Base-by-base conservation (phyloP, 2,797 vertebrate genomes). In the Molossus molossus region DNA sequence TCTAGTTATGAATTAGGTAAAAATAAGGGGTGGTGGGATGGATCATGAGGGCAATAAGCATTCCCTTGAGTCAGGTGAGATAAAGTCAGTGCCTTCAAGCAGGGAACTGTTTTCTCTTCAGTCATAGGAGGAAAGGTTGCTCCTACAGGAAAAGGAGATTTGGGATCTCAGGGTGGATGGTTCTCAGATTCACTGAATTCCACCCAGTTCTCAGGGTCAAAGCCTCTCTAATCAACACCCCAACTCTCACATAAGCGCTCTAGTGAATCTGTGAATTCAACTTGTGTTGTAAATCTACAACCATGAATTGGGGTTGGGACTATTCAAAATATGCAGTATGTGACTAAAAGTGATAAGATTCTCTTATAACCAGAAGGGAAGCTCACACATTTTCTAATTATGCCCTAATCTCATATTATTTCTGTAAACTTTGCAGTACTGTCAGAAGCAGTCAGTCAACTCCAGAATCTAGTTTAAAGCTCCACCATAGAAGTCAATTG, bases 201-300 rank as follows among this genome's bases (percentile, higher is more conserved):
- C 65, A 85, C 21, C 25, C 77, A 88, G 29, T 48, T 77, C 33
- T 64, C 37, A 64, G 29, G 29, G 45, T 57, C 50, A 5, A 45
- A 23, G 73, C 9, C 48, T 76, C 53, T 64, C 6, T 70, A 57
- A 37, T 83, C 27, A 83, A 25, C 77, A 33, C 6, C 62, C 57
- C 85, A 84, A 9, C 13, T 83, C 27, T 62, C 55, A 88, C 33
- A 84, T 55, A 77, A 48, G 45, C 50, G 60, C 48, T 50, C 33
- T 57, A 60, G 17, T 95, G 17, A 92, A 69, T 88, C 57, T 70
- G 23, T 69, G 55, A 88, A 62, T 72, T 88, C 64, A 89, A 48
- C 23, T 88, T 84, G 82, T 9, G 10, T 14, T 64, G 23, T 29
- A 92, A 64, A 29, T 84, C 33, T 64, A 29, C 53, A 45, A 9